phyloP scores from a whole-genome alignment of 2,888 invertebrate species.

The Drosophila peninsularis region DNA sequence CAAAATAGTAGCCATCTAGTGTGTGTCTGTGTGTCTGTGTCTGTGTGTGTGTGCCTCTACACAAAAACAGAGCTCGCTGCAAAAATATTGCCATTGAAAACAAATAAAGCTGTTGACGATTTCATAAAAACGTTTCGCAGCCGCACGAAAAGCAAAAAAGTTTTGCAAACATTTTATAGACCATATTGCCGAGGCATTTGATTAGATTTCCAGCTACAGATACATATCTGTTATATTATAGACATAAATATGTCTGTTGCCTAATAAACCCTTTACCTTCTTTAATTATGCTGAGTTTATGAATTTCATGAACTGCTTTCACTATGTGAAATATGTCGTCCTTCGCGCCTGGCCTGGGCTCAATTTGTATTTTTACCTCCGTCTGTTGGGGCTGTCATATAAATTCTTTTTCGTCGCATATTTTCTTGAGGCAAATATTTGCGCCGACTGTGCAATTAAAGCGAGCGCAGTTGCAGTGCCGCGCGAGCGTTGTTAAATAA shows the following conservation, averaged over 20 bases:
- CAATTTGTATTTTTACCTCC: not conserved
- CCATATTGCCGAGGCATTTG: conserved; percentile 58
- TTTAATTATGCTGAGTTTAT: conserved; percentile 61
- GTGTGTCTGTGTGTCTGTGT: conserved; percentile 27
- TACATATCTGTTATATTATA: not conserved
- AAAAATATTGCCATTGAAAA: conserved; percentile 80
- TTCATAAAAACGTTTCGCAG: conserved; percentile 66
- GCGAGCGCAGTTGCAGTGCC: not conserved
- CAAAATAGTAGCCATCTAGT: conserved; percentile 57
- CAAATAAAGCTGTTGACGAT: conserved; percentile 80
- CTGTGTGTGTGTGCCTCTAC: conserved; percentile 15
- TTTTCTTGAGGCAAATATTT: conserved; percentile 4
- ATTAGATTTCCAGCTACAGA: conserved; percentile 57
- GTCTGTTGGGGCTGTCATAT: not conserved
- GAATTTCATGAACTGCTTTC: conserved; percentile 28
- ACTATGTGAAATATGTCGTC: conserved; percentile 11
- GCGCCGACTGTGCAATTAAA: not conserved
- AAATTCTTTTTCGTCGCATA: not conserved
- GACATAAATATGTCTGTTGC: not conserved
- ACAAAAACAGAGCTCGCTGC: conserved; percentile 32
- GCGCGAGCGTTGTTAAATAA: conserved; percentile 1
- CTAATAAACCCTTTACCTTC: conserved; percentile 41
- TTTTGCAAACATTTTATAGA: conserved; percentile 63
- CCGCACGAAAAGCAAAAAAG: conserved; percentile 26
- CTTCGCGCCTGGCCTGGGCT: not conserved